These are phyloP conservation scores for Megalonaias nervosa DNA, from an alignment of 1,140 invertebrate genomes.

Conservation along the genomic window DNA sequence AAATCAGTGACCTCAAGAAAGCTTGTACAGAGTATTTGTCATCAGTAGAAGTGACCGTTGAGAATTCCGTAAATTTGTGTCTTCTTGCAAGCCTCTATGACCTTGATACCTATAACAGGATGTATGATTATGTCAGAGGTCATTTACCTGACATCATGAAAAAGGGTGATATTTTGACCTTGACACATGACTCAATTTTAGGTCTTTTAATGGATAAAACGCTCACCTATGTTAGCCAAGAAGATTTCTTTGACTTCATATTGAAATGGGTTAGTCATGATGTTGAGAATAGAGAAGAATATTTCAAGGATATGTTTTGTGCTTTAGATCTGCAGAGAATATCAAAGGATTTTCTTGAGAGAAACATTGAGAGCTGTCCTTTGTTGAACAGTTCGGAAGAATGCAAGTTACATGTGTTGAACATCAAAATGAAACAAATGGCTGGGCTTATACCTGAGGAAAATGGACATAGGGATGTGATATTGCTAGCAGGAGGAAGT, in stretches of 20 bases:
- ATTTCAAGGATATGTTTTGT: conserved; percentile 53
- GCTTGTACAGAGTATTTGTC: conserved; percentile 47
- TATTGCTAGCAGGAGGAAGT: conserved; percentile 53
- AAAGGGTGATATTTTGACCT: conserved; percentile 45
- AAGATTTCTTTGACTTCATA: conserved; percentile 54
- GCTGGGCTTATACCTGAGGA: conserved; percentile 40
- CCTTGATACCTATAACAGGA: conserved; percentile 49
- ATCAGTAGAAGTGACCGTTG: conserved; percentile 37
- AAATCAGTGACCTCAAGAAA: conserved; percentile 52
- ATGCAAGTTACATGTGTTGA: conserved; percentile 49
- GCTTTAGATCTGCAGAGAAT: conserved; percentile 48
- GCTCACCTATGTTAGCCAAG: conserved; percentile 48
- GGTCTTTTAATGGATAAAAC: conserved; percentile 49
- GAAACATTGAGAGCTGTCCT: conserved; percentile 35
- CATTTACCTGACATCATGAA: conserved; percentile 54
- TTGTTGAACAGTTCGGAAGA: conserved; percentile 43
- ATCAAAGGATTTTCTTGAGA: conserved; percentile 32
- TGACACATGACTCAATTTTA: conserved; percentile 51
- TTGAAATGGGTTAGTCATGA: conserved; percentile 56
- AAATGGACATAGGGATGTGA: conserved; percentile 42
- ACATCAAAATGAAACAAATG: conserved; percentile 47
- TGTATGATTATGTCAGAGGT: conserved; percentile 48
- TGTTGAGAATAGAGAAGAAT: conserved; percentile 23
- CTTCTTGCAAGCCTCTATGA: conserved; percentile 57
- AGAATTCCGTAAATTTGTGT: conserved; percentile 58